A percentile compares a stretch with the other conserved stretches of the same genome.
These are phyloP conservation scores for Myiothlypis chrysogaster DNA, from an alignment of 2,797 vertebrate species.

Conservation along the genomic window DNA sequence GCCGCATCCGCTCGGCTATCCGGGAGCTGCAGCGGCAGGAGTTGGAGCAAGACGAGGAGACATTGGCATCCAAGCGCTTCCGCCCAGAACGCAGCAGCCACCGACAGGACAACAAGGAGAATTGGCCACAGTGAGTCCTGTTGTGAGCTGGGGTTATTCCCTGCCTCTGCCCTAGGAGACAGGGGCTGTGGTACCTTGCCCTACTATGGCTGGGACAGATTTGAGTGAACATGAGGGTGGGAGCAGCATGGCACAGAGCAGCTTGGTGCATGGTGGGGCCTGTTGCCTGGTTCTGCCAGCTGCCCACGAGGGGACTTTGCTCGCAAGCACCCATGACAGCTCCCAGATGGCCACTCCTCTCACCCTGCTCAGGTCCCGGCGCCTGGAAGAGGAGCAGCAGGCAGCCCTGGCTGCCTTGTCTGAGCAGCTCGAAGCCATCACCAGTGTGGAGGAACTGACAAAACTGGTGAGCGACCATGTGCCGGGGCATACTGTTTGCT, in stretches of 20 bases:
- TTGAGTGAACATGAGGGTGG: not conserved
- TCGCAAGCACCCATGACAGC: accelerated
- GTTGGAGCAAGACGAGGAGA: slow-evolving; percentile 89
- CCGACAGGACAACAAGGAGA: slow-evolving; percentile 91
- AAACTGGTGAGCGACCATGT: slow-evolving; percentile 75
- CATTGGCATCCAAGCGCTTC: slow-evolving; percentile 91
- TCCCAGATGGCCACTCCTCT: accelerated
- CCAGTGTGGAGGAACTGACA: slow-evolving; percentile 88
- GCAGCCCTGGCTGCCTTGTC: slow-evolving; percentile 81
- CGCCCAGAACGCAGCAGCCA: slow-evolving; percentile 78
- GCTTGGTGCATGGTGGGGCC: not conserved
- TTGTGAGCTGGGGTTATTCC: not conserved
- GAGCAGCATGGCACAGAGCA: accelerated
- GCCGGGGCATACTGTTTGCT: accelerated
- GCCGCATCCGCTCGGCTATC: slow-evolving; percentile 90
- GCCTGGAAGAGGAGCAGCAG: slow-evolving; percentile 79
- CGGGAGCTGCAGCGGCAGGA: slow-evolving; percentile 89
- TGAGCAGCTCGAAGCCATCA: slow-evolving; percentile 82
- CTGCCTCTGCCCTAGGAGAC: not conserved
- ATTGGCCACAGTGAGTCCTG: slow-evolving; percentile 85
- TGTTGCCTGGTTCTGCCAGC: not conserved
- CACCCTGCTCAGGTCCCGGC: slow-evolving; percentile 34
- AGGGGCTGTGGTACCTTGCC: accelerated
- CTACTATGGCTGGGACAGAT: not conserved
- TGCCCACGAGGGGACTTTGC: not conserved